Base-by-base conservation (phyloP, 2,797 vertebrate genomes). In the Gambusia yucatana region DNA sequence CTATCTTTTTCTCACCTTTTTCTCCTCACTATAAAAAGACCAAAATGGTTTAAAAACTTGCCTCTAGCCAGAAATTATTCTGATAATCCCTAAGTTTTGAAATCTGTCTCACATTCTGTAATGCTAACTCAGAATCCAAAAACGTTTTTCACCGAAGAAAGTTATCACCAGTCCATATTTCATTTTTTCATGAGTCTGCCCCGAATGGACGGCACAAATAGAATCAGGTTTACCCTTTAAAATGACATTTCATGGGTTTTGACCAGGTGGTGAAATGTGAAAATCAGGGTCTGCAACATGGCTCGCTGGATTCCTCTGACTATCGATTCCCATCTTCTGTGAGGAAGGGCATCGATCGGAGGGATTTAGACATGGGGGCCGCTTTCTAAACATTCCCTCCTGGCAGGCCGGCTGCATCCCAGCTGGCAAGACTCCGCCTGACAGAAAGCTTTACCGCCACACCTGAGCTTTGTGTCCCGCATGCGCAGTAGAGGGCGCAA, bases 301-400 rank as follows among this genome's bases (percentile, higher is more conserved):
- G 92, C 89, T 87, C 39, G 78, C 86, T 92, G 94, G 92, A 96
- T 96, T 95, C 95, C 93, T 94, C 93, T 89, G 84, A 86, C 86
- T 95, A 96, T 96, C 88, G 96, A 96, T 96, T 93, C 84, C 83
- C 85, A 88, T 91, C 90, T 91, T 89, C 87, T 87, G 91, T 77
- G 88, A 92, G 90, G 86, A 92, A 78, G 84, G 55, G 72, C 87
- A 96, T 96, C 93, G 92, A 96, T 96, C 85, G 57, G 84, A 79
- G 85, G 92, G 92, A 92, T 96, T 95, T 94, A 95, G 95, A 95
- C 91, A 93, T 82, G 90, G 93, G 84, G 85, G 85, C 77, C 41
- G 72, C 79, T 88, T 83, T 89, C 88, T 88, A 75, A 79, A 80
- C 84, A 77, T 81, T 84, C 43, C 74, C 85, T 77, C 76, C 79